Evolutionary conservation across 2,797 vertebrate genomes (phyloP).

Genomic region (Chelon labrosus): DNA sequence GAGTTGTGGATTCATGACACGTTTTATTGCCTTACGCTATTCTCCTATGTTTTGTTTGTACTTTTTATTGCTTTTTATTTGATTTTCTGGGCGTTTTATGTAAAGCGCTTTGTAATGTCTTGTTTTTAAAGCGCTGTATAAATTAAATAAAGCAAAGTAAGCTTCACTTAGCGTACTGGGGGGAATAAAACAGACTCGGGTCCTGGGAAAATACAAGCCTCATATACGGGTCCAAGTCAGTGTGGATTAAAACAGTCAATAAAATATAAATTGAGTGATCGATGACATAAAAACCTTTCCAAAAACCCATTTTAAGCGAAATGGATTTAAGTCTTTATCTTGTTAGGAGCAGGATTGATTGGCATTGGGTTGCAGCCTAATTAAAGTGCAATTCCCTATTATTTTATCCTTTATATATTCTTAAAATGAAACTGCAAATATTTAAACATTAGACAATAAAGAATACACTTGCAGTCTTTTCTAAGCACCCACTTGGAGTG

Average conservation of each 20-base stretch:
- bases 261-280: background rate
- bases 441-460: conserved; percentile 13
- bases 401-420: conserved; percentile 17
- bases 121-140: no score
- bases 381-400: conserved; percentile 23
- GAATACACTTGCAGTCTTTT: background rate
- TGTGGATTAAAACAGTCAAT: no score
- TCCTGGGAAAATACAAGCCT: no score
- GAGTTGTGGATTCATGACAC: no score
- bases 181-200: background rate
- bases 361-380: conserved; percentile 15
- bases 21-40: no score
- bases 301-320: background rate
- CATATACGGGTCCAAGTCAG: no score
- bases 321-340: background rate
- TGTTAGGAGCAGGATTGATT: conserved; percentile 27
- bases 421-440: conserved; percentile 22
- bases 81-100: no score
- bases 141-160: background rate
- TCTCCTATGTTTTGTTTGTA: no score
- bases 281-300: background rate
- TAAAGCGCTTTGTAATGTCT: no score
- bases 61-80: no score
- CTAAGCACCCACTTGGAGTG: background rate
- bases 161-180: background rate